Base-by-base conservation (phyloP, 2,888 invertebrate genomes). In the Petrolisthes manimaculis region DNA sequence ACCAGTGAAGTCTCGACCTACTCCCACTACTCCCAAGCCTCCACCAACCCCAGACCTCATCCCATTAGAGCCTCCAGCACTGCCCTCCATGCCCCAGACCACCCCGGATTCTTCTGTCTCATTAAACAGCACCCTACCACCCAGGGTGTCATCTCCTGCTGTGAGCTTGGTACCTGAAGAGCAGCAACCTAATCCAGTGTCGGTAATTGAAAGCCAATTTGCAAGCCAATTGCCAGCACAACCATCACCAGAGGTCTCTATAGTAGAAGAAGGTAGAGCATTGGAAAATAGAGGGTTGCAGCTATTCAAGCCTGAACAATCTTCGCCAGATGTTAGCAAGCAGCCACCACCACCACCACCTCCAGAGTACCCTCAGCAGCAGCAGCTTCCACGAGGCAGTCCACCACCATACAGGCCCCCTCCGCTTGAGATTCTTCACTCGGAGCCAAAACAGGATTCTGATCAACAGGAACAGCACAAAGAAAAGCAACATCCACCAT, bases 401-500 rank as follows among this genome's bases (percentile, higher is more conserved):
- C 86, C 86, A 4, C 86, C 86, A 21, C 86, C 82, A n/a, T 86
- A 86, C 67, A 81, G 81, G 18, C 86, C 71, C 4, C 79, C 80
- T 69, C 71, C 80, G 24, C 24, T 51, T 37, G 83, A 83, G 55
- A 75, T 24, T 37, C 9, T 84, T 21, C 51, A 77, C 21, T 51
- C 55, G n/a, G 84, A 84, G 37, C 84, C 56, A 24, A 84, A 84
- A 61, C 84, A 84, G 51, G 84, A 77, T 51, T n/a, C 54, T 51
- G 61, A 12, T 24, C 69, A 53, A 1, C 82, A 82, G 69, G 12
- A 14, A 14, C 37, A 69, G 8, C 82, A 82, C 21, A 18, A 79
- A 3, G n/a, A 79, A 53, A 53, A 56, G 24, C 81, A 71, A 5
- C 81, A 78, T 21, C 74, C 56, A 18, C 88, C 80, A 14, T n/a